A percentile compares a stretch with the other conserved stretches of the same genome.
Evolutionary conservation across 2,888 invertebrate species (phyloP).

Genomic region (Ectobius pallidus): DNA sequence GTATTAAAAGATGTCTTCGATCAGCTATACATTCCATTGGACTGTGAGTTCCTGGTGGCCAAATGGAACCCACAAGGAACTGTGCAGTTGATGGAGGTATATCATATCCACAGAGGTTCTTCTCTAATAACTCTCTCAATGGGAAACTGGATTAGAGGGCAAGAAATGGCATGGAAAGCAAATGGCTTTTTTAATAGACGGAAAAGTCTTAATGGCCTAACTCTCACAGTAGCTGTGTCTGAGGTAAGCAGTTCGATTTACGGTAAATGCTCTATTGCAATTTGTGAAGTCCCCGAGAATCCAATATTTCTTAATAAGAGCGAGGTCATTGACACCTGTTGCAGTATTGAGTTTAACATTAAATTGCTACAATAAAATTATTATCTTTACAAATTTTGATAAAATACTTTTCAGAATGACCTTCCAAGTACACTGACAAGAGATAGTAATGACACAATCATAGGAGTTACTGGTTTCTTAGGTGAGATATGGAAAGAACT

Average conservation of each 20-base stretch:
- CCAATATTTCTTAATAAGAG: too few species aligned
- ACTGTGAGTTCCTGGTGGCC: constrained; percentile 9
- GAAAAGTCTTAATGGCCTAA: not conserved
- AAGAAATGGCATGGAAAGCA: not conserved
- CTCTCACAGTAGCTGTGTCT: not conserved
- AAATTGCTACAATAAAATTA: too few species aligned
- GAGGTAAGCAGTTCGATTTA: not conserved
- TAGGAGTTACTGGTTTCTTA: not conserved
- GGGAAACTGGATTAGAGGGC: not conserved
- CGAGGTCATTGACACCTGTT: too few species aligned
- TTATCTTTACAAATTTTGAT: too few species aligned
- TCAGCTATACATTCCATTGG: not conserved
- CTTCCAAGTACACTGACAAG: not conserved
- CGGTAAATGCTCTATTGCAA: too few species aligned
- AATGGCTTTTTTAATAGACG: not conserved
- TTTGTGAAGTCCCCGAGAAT: too few species aligned
- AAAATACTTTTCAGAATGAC: not conserved
- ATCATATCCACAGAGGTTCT: not conserved
- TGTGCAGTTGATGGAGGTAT: not conserved
- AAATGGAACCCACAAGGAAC: not conserved
- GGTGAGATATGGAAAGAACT: not conserved
- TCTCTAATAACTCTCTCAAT: not conserved
- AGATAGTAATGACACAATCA: not conserved
- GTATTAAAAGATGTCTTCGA: not conserved
- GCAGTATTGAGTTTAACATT: too few species aligned